phyloP scores from a whole-genome alignment of 2,888 invertebrate species.

The Drosophila paranaensis region DNA sequence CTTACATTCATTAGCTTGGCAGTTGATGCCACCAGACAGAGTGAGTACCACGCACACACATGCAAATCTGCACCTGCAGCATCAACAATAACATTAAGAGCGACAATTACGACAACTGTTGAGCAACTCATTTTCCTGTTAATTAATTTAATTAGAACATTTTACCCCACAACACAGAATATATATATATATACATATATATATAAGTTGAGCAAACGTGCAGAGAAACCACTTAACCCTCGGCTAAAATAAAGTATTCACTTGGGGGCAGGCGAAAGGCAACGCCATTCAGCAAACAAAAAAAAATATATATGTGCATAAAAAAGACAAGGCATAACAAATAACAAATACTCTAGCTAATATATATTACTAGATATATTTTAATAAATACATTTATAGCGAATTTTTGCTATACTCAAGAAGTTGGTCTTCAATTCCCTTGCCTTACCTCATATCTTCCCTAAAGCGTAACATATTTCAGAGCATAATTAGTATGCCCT shows the following conservation, averaged over 20 bases:
- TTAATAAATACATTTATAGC: background rate
- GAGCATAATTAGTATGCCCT: slow-evolving; percentile 6
- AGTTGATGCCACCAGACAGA: slow-evolving; percentile 12
- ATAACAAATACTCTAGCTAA: background rate
- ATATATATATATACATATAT: slow-evolving; percentile 3
- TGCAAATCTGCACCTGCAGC: slow-evolving; percentile 52
- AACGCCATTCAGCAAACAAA: background rate
- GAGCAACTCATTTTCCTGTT: slow-evolving; percentile 75
- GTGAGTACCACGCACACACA: slow-evolving; percentile 2
- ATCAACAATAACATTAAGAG: slow-evolving; percentile 24
- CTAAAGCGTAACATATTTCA: background rate
- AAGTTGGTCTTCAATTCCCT: background rate
- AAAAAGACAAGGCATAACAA: background rate
- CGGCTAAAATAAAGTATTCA: slow-evolving; percentile 1
- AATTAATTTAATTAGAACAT: slow-evolving; percentile 77
- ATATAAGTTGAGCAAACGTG: slow-evolving; percentile 22
- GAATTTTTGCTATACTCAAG: background rate
- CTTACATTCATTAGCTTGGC: slow-evolving; percentile 16
- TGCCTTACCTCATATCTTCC: background rate
- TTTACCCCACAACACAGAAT: slow-evolving; percentile 28
- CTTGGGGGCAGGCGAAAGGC: background rate
- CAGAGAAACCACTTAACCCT: slow-evolving; percentile 40
- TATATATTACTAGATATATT: background rate
- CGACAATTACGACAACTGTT: slow-evolving; percentile 57
- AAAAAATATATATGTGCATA: background rate